Conservation (phyloP, 2,113 vertebrate genomes). For the Prionailurus bengalensis region DNA sequence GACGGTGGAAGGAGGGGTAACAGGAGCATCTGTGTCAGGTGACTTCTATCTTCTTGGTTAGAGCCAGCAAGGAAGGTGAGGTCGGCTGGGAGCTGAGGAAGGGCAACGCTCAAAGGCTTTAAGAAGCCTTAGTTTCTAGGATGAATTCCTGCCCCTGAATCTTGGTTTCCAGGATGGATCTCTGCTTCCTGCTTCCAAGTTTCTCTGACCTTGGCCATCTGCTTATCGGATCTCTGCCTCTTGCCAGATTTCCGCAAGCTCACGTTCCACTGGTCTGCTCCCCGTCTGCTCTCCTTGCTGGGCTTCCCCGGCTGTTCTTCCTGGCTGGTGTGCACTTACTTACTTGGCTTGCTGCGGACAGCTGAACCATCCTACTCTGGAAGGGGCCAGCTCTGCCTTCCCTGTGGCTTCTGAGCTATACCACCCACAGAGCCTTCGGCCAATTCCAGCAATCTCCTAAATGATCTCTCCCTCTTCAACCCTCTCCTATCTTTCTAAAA, state of each 20-base stretch:
- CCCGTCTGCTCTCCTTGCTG: background rate
- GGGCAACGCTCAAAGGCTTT: background rate
- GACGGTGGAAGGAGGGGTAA: background rate
- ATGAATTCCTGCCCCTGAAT: background rate
- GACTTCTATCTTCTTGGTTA: background rate
- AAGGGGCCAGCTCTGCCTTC: background rate
- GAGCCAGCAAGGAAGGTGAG: background rate
- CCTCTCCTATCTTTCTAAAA: background rate
- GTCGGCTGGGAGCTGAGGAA: background rate
- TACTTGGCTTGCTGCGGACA: background rate
- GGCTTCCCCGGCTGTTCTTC: background rate
- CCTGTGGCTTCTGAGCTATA: background rate
- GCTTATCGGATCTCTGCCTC: background rate
- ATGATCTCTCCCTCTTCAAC: background rate
- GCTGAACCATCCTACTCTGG: background rate
- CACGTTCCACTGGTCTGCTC: background rate
- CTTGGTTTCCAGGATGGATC: background rate
- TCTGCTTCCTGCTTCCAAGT: background rate
- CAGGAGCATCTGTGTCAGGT: background rate
- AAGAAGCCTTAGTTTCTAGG: background rate
- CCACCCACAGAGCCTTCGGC: background rate
- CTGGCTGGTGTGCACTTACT: background rate
- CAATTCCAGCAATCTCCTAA: background rate
- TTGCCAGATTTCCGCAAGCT: background rate
- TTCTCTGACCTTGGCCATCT: background rate